Conservation (phyloP, 1,140 invertebrate genomes). For the Solenopsis fugax region DNA sequence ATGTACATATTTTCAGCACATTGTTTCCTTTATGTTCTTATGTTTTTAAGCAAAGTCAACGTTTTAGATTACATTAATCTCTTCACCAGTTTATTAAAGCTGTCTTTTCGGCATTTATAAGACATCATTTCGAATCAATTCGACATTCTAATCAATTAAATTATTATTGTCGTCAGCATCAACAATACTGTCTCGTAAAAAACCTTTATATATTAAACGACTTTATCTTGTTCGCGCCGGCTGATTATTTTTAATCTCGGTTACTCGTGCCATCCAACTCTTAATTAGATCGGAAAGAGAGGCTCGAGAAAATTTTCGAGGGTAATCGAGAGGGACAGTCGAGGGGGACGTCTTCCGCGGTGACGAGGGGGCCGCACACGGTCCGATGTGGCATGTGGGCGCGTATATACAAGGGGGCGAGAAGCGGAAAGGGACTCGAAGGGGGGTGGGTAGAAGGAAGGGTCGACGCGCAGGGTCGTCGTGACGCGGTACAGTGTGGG, state of each 20-base stretch:
- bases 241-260: conserved; percentile 50
- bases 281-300: conserved; percentile 52
- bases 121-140: neutral
- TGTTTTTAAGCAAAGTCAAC: neutral
- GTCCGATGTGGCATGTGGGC: conserved; percentile 66
- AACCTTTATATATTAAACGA: neutral
- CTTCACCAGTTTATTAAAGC: neutral
- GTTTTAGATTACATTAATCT: neutral
- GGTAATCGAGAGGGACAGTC: conserved; percentile 51
- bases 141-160: neutral
- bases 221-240: neutral
- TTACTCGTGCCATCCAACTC: conserved; percentile 10
- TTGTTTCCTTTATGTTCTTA: neutral
- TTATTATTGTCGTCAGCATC: conserved; percentile 13
- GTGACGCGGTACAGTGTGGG: conserved; percentile 77
- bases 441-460: conserved; percentile 24
- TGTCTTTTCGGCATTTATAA: neutral
- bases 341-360: conserved; percentile 17
- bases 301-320: conserved; percentile 55
- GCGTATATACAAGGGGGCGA: conserved; percentile 58
- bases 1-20: neutral
- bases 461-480: conserved; percentile 70
- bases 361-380: conserved; percentile 60
- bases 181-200: neutral
- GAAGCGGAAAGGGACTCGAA: conserved; percentile 28